phyloP scores from a whole-genome alignment of 2,797 vertebrate genomes.

The Alcedo quadribrachys region DNA sequence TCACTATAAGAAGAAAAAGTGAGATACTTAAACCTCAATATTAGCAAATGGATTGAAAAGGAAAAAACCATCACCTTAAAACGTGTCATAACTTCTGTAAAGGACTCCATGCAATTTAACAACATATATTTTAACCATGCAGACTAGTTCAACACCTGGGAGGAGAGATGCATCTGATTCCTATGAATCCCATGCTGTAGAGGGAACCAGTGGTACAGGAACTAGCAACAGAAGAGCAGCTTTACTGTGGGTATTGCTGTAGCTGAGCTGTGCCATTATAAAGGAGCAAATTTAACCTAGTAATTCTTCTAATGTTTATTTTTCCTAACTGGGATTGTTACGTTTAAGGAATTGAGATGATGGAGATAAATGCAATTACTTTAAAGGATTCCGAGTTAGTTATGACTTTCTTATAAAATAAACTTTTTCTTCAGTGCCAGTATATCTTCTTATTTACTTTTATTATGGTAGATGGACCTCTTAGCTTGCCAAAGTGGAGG shows the following conservation, averaged over 20 bases:
- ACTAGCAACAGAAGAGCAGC: neutral
- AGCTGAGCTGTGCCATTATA: neutral
- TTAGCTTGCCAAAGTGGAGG: slow-evolving; percentile 49
- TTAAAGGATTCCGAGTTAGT: neutral
- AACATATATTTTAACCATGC: neutral
- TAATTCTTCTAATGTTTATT: slow-evolving; percentile 6
- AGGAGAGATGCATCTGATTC: neutral
- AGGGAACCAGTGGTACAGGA: neutral
- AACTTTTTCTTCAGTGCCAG: neutral
- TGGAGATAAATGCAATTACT: slow-evolving; percentile 10
- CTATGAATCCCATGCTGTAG: neutral
- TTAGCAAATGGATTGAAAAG: neutral
- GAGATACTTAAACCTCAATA: neutral
- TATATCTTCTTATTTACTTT: slow-evolving; percentile 17
- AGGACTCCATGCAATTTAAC: neutral
- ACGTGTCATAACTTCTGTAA: neutral
- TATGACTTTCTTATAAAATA: neutral
- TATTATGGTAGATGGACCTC: slow-evolving; percentile 38
- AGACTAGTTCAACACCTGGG: neutral
- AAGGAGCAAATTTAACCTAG: neutral
- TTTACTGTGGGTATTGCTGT: neutral
- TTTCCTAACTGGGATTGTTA: neutral
- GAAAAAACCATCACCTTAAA: neutral
- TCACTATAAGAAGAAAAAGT: neutral
- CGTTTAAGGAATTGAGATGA: neutral